Conservation (phyloP, 2,888 invertebrate species). For the Atethmia centrago region DNA sequence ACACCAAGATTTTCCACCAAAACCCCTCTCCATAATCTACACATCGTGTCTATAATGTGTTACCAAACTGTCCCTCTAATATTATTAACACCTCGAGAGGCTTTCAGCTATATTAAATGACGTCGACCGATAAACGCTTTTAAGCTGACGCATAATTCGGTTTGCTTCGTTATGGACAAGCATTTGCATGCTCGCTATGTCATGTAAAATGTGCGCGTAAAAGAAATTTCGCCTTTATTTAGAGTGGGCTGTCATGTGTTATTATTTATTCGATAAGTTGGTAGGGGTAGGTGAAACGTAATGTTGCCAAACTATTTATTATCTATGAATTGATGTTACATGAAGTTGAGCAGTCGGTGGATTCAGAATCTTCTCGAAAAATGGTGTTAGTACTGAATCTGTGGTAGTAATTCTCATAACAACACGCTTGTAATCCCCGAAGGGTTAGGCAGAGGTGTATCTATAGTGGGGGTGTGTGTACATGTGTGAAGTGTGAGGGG, state of each 20-base stretch:
- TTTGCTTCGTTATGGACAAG: conserved; percentile 66
- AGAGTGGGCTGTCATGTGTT: conserved; percentile 33
- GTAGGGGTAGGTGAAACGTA: neutral
- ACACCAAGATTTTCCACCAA: neutral
- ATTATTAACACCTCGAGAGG: conserved; percentile 72
- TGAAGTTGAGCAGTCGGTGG: neutral
- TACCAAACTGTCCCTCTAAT: conserved; percentile 52
- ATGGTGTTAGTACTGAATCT: neutral
- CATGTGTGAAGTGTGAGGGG: neutral
- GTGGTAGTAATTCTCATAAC: neutral
- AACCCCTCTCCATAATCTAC: neutral
- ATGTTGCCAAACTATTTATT: neutral
- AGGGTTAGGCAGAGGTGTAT: neutral
- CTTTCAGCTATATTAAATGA: conserved; percentile 70
- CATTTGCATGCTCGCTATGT: conserved; percentile 47
- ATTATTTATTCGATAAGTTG: conserved; percentile 34
- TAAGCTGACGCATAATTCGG: conserved; percentile 74
- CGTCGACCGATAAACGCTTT: conserved; percentile 79
- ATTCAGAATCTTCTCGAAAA: neutral
- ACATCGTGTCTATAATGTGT: conserved; percentile 8
- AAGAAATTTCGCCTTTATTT: conserved; percentile 49
- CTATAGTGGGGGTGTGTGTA: neutral
- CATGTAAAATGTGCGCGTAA: conserved; percentile 47
- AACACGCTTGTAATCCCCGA: neutral
- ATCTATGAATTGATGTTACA: neutral